Evolutionary conservation across 2,888 invertebrate species (phyloP).

Genomic region (Synanthedon tipuliformis): DNA sequence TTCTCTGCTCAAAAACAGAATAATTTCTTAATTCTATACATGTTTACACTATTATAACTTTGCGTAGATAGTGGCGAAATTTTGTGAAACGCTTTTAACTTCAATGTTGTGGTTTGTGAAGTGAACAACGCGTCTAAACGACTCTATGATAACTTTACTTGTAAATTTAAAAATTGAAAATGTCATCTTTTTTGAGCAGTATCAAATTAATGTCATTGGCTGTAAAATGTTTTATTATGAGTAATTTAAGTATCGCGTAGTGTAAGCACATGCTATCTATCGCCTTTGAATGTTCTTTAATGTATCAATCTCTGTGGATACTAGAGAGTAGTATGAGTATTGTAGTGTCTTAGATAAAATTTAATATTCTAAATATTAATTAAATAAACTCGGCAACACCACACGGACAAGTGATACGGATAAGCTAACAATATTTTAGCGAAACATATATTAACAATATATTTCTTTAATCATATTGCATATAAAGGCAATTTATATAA

Average conservation of each 20-base stretch:
- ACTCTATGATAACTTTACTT: not conserved
- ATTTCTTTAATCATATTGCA: slow-evolving; percentile 55
- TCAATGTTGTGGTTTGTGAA: not conserved
- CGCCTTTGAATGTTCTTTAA: slow-evolving; percentile 53
- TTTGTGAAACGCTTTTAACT: not conserved
- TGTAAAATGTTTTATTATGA: slow-evolving; percentile 23
- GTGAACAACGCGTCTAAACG: too few species aligned
- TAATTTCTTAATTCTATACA: too few species aligned
- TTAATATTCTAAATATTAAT: slow-evolving; percentile 63
- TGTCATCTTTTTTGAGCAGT: slow-evolving; percentile 12
- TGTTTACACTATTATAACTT: too few species aligned
- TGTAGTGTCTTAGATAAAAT: slow-evolving; percentile 65
- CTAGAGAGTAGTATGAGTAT: slow-evolving; percentile 43
- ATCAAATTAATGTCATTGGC: slow-evolving; percentile 25
- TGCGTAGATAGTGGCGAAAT: too few species aligned
- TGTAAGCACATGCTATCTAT: slow-evolving; percentile 44
- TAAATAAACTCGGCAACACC: slow-evolving; percentile 53
- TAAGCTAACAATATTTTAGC: slow-evolving; percentile 50
- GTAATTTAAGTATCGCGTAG: slow-evolving; percentile 28
- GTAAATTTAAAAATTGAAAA: slow-evolving; percentile 5
- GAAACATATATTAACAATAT: slow-evolving; percentile 37
- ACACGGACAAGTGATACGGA: slow-evolving; percentile 64
- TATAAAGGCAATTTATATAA: slow-evolving; percentile 43
- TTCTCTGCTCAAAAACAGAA: too few species aligned
- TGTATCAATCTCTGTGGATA: slow-evolving; percentile 67